These are phyloP conservation scores for Clarias batrachus DNA, from an alignment of 2,113 vertebrate genomes.

Conservation along the genomic window DNA sequence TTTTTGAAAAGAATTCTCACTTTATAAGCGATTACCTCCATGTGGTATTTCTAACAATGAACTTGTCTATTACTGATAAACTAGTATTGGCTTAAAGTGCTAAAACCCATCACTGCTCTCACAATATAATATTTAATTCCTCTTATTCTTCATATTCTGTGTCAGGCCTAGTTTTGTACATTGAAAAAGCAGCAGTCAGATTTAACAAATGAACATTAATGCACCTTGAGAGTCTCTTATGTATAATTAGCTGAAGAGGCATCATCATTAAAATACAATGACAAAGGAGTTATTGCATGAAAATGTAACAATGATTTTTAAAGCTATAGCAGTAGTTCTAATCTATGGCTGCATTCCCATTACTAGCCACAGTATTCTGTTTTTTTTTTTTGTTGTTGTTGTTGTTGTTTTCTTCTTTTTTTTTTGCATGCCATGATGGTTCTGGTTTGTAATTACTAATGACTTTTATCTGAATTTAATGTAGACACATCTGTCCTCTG, in stretches of 20 bases:
- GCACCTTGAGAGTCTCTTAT: neutral
- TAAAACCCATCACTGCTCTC: neutral
- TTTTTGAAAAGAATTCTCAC: neutral
- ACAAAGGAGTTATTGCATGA: neutral
- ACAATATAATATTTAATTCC: neutral
- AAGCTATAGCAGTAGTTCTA: too few relatives aligned
- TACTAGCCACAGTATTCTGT: too few relatives aligned
- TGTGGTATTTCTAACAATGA: neutral
- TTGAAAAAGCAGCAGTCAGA: neutral
- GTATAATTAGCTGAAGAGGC: neutral
- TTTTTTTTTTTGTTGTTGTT: too few relatives aligned
- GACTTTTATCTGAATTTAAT: too few relatives aligned
- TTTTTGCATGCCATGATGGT: too few relatives aligned
- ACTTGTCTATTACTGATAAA: neutral
- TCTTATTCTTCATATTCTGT: neutral
- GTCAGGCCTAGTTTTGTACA: neutral
- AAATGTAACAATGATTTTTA: neutral
- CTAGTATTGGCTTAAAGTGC: neutral
- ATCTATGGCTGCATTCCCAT: too few relatives aligned
- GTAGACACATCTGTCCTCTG: too few relatives aligned
- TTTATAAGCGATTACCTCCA: neutral
- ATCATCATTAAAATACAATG: neutral
- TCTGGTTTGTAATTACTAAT: too few relatives aligned
- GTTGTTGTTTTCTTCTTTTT: too few relatives aligned
- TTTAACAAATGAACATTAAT: neutral